Conservation (phyloP, 2,888 invertebrate genomes). For the Caenorhabditis sp. region DNA sequence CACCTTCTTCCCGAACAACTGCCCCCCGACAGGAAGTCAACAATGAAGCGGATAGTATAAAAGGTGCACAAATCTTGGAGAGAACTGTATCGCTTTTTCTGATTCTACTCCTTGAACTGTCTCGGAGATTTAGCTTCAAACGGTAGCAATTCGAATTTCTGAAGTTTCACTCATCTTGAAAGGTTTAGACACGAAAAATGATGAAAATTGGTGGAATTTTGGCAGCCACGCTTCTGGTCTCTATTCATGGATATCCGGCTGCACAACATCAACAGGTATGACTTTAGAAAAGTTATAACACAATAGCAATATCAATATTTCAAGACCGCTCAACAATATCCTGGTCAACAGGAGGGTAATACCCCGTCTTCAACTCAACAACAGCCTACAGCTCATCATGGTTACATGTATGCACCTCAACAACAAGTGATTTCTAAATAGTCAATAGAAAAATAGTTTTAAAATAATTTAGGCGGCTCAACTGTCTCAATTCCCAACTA, state of each 20-base stretch:
- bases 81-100: conserved; percentile 1
- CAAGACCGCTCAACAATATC: conserved; percentile 33
- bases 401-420: conserved; percentile 43
- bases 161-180: no score
- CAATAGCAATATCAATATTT: no score
- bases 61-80: neutral
- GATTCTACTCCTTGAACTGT: neutral
- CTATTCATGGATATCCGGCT: conserved; percentile 15
- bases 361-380: conserved; percentile 13
- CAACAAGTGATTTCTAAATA: conserved; percentile 17
- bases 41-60: conserved; percentile 22
- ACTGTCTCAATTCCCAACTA: conserved; percentile 38
- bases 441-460: neutral
- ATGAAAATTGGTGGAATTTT: conserved; percentile 26
- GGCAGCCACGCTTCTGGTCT: conserved; percentile 1
- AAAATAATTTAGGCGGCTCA: conserved; percentile 19
- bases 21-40: conserved; percentile 39
- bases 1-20: conserved; percentile 31
- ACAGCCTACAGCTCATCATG: conserved; percentile 35
- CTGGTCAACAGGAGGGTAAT: conserved; percentile 50
- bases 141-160: no score
- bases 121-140: no score
- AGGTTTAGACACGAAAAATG: conserved; percentile 2
- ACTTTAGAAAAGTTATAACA: neutral
- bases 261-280: conserved; percentile 27